Percentiles rank a stretch among this genome's conserved stretches.
phyloP scores from a whole-genome alignment of 2,888 invertebrate genomes.

The Epirrhoe tristata region DNA sequence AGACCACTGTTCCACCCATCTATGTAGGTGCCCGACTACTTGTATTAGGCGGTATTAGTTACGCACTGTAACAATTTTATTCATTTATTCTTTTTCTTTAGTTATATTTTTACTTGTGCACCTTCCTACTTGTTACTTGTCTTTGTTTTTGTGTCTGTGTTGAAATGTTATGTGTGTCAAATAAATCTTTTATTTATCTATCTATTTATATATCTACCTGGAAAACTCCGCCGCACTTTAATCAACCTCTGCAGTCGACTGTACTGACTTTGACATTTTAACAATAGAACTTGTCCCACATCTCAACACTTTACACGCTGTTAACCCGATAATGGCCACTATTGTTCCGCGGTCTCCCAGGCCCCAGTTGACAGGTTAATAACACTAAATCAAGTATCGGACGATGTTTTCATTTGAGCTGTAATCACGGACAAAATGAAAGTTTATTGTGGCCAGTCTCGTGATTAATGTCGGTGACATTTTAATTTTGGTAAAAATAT shows the following conservation, averaged over 20 bases:
- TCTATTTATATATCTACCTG: no score
- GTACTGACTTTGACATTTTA: neutral
- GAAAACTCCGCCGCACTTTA: neutral
- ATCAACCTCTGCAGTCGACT: neutral
- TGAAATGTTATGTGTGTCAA: no score
- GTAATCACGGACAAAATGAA: slow-evolving; percentile 66
- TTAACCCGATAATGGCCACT: slow-evolving; percentile 60
- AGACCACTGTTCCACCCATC: no score
- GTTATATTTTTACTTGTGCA: no score
- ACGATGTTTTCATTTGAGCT: slow-evolving; percentile 60
- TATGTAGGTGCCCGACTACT: no score
- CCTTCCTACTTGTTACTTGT: no score
- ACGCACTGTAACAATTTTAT: no score
- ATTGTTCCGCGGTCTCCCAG: slow-evolving; percentile 56
- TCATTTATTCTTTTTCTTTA: no score
- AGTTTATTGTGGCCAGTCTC: slow-evolving; percentile 54
- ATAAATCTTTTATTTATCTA: no score
- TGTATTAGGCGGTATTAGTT: no score
- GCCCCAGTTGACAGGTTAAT: slow-evolving; percentile 73
- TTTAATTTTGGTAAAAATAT: slow-evolving; percentile 36
- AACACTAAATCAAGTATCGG: slow-evolving; percentile 76
- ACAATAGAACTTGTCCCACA: slow-evolving; percentile 13
- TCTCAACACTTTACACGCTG: slow-evolving; percentile 37
- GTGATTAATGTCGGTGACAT: slow-evolving; percentile 42
- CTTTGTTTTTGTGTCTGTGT: no score